Conservation (phyloP, 2,888 invertebrate genomes). For the Alitta virens region DNA sequence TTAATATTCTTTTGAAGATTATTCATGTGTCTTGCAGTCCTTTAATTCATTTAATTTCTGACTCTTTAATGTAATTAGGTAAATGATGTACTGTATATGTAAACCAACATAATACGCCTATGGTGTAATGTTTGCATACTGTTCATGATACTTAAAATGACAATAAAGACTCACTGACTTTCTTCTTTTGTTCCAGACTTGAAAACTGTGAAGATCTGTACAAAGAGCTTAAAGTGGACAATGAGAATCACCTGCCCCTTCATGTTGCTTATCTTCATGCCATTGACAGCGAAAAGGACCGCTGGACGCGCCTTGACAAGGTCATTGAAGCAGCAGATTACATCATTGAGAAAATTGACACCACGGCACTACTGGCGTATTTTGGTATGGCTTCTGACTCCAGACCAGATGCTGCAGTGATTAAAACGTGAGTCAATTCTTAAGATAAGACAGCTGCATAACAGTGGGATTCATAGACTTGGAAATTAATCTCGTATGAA, state of each 20-base stretch:
- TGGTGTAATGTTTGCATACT: no score
- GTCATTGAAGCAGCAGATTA: constrained; percentile 67
- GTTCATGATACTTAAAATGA: no score
- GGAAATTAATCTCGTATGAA: no score
- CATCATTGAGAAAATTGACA: constrained; percentile 72
- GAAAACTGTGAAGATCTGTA: constrained; percentile 63
- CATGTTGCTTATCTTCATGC: constrained; percentile 78
- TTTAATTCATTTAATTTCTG: no score
- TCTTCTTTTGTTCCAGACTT: constrained; percentile 31
- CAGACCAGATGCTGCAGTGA: constrained; percentile 73
- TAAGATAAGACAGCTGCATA: no score
- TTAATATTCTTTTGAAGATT: no score
- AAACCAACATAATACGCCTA: no score
- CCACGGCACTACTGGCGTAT: constrained; percentile 75
- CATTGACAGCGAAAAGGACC: constrained; percentile 63
- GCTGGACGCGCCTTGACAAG: constrained; percentile 33
- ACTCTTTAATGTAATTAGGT: no score
- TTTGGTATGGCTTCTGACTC: constrained; percentile 81
- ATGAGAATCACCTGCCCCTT: constrained; percentile 73
- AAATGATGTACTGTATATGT: no score
- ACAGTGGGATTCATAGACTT: no score
- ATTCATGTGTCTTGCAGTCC: no score
- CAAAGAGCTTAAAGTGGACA: constrained; percentile 67
- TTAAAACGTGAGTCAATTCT: constrained; percentile 64
- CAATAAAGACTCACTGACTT: no score